Evolutionary conservation across 2,113 vertebrate species (phyloP), one percentile per base, ranked within the genome.

Genomic region (Pterocles burchelli): DNA sequence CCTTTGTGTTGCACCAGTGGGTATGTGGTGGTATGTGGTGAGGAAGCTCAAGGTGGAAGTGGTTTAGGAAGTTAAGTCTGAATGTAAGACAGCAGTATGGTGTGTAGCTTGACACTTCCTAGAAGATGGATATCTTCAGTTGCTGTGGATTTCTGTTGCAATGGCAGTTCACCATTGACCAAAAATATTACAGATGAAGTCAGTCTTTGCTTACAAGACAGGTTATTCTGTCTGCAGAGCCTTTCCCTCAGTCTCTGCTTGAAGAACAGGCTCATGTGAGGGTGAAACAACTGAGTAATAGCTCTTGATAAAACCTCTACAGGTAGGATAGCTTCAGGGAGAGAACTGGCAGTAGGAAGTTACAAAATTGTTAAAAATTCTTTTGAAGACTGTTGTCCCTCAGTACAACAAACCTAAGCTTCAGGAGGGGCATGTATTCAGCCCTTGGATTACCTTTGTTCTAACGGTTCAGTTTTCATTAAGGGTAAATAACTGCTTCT

Each of bases 391-490:
- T 36, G 13, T 45, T 87, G 9, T 28, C 31, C 3, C 11, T 87
- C 13, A 19, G 10, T 89, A 21, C 33, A 68, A 11, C 9, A 52
- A 90, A 63, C 8, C 11, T 59, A 7, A 51, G 18, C 6, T 58
- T 24, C 20, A 28, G 0, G 0, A 58, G n/a, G 36, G 12, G 4
- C 3, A 1, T 19, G 6, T n/a, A 18, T 43, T 61, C 57, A 76
- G 38, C 19, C 16, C 31, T 87, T 2, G 3, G 20, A 43, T 26
- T 90, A 57, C 28, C 24, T 81, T 89, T 77, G 28, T 74, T 86
- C 36, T n/a, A 9, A 36, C 19, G 36, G 14, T 80, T 70, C 59
- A 20, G 0, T 5, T 70, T 68, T 89, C 36, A 61, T 57, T 63
- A 52, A 75, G 62, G 57, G 43, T 38, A 19, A 78, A 78, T 58